Percentiles rank a stretch among this genome's conserved stretches.
Evolutionary conservation across 2,797 vertebrate genomes (phyloP).

Genomic region (Catamblyrhynchus diadema): DNA sequence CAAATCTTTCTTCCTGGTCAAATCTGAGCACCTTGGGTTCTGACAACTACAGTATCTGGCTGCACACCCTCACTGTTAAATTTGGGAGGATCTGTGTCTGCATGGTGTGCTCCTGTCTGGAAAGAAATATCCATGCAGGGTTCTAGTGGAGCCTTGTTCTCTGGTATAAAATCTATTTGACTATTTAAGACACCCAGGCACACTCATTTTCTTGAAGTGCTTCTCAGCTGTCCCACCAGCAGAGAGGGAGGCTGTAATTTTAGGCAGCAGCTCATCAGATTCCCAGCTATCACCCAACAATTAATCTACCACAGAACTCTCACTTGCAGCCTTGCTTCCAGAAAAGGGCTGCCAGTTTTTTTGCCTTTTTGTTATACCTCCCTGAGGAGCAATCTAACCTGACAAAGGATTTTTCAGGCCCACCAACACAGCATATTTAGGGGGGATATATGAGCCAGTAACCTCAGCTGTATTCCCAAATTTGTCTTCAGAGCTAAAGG

Average conservation of each 20-base stretch:
- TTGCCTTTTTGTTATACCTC: neutral
- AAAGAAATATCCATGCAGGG: neutral
- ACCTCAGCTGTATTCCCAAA: neutral
- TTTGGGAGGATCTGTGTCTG: neutral
- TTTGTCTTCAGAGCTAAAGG: neutral
- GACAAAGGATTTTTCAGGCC: neutral
- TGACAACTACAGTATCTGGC: neutral
- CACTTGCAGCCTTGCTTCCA: neutral
- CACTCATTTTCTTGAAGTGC: neutral
- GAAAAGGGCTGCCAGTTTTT: neutral
- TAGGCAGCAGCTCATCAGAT: neutral
- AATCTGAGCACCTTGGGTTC: neutral
- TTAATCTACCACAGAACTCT: neutral
- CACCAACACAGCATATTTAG: neutral
- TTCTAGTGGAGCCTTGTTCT: neutral
- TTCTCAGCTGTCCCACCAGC: neutral
- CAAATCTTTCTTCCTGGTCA: neutral
- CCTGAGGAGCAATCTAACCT: neutral
- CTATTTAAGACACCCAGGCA: neutral
- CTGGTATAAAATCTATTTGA: neutral
- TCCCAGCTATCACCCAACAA: neutral
- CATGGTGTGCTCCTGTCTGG: neutral
- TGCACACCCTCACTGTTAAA: neutral
- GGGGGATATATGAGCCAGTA: neutral
- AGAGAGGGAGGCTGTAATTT: neutral